Evolutionary conservation across 2,888 invertebrate genomes (phyloP), one percentile per base, ranked within the genome.

Genomic region (Rhabditophanes sp.): DNA sequence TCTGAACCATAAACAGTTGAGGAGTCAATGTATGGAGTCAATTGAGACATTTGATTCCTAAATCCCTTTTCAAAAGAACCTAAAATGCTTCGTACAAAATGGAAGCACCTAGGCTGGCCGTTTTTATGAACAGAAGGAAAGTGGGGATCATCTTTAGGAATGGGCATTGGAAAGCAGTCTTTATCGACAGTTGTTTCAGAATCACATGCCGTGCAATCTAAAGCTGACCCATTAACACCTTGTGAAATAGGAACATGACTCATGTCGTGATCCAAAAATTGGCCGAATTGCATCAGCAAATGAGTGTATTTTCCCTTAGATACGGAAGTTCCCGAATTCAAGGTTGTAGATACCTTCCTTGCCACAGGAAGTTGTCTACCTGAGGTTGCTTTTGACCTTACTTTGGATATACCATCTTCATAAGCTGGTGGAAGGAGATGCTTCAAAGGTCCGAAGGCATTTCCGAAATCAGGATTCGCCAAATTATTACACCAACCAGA

Each of bases 1-100:
- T 83, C 82, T 58, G 87, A 84, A 0, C 88, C 88, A 61, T 88
- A 88, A 17, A 88, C 71, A 42, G 80, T 80, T 0, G 85, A 85
- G 1, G 59, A 58, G 37, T 64, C 64, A 34, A 88, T 70, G 68
- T 78, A 88, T 0, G 82, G 82, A 0, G 87, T 82, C 64, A 88
- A 82, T 65, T 87, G 87, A 67, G n/a, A n/a, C n/a, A n/a, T n/a
- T n/a, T n/a, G n/a, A n/a, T n/a, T n/a, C n/a, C n/a, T n/a, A n/a
- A n/a, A n/a, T 9, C 63, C 62, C 26, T 88, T 70, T 33, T 78
- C 76, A 53, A 82, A 78, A 60, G 88, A 87, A 16, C 87, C 88
- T 0, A 87, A 82, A 45, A 88, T 69, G 33, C 84, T 84, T 62
- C 88, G 76, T 77, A 87, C 85, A 66, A 85, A 87, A 0, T 87